These are phyloP conservation scores for Linurgus olivaceus DNA, from an alignment of 2,797 vertebrate species.

Conservation along the genomic window DNA sequence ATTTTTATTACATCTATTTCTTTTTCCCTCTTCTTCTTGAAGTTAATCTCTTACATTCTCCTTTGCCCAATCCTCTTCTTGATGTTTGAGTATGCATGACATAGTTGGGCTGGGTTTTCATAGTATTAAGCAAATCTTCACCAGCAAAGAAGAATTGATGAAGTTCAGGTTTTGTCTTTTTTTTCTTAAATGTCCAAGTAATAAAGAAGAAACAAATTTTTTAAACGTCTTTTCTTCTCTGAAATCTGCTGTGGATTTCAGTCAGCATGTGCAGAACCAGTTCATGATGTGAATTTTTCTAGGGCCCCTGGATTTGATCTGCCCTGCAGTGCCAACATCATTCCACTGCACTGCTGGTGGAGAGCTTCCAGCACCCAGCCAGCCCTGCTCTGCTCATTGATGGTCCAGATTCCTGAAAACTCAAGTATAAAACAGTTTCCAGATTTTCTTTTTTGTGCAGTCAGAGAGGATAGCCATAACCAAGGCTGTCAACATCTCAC, in stretches of 20 bases:
- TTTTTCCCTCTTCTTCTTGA: accelerated
- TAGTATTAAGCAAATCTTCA: background rate
- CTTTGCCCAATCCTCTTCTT: background rate
- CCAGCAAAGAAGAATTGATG: background rate
- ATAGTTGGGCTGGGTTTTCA: background rate
- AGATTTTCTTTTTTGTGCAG: background rate
- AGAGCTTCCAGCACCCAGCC: background rate
- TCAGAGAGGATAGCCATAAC: background rate
- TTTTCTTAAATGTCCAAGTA: background rate
- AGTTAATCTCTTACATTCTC: background rate
- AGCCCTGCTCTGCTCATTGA: background rate
- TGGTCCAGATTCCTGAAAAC: background rate
- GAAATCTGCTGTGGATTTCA: background rate
- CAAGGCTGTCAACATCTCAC: background rate
- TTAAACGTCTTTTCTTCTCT: background rate
- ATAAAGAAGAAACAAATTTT: background rate
- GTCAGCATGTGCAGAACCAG: background rate
- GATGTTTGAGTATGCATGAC: background rate
- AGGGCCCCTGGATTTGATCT: background rate
- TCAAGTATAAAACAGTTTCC: background rate
- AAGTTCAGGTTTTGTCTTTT: background rate
- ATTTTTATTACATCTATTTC: background rate
- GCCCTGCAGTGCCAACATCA: background rate
- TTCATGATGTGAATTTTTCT: background rate
- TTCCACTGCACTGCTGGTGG: accelerated